Conservation (phyloP, 2,113 vertebrate species). For the Hemibagrus wyckioides region DNA sequence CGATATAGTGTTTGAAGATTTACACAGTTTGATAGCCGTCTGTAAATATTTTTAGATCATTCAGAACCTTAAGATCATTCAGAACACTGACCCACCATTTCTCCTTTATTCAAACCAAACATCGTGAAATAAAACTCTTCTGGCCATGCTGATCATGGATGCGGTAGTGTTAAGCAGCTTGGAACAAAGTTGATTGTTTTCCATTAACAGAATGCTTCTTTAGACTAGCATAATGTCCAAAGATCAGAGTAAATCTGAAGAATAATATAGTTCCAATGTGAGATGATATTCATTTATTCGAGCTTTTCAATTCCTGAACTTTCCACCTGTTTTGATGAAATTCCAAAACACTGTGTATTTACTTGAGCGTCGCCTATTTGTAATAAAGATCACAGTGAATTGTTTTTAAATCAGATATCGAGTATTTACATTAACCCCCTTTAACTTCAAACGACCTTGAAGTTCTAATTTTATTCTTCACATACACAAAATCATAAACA, state of each 20-base stretch:
- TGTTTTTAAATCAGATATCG: no score
- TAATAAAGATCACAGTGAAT: no score
- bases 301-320: background rate
- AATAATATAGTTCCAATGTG: background rate
- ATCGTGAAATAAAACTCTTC: background rate
- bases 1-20: background rate
- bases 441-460: no score
- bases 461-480: no score
- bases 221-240: background rate
- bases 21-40: background rate
- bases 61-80: background rate
- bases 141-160: background rate
- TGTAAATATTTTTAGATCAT: background rate
- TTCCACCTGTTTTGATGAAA: background rate
- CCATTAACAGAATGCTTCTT: background rate
- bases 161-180: background rate
- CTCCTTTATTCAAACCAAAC: background rate
- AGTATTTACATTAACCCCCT: no score
- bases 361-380: background rate
- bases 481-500: no score
- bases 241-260: background rate
- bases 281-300: background rate
- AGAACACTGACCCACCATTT: background rate
- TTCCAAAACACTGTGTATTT: background rate
- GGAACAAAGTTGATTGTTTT: background rate